Evolutionary conservation across 1,140 invertebrate species (phyloP).

Genomic region (Drosophila insularis): DNA sequence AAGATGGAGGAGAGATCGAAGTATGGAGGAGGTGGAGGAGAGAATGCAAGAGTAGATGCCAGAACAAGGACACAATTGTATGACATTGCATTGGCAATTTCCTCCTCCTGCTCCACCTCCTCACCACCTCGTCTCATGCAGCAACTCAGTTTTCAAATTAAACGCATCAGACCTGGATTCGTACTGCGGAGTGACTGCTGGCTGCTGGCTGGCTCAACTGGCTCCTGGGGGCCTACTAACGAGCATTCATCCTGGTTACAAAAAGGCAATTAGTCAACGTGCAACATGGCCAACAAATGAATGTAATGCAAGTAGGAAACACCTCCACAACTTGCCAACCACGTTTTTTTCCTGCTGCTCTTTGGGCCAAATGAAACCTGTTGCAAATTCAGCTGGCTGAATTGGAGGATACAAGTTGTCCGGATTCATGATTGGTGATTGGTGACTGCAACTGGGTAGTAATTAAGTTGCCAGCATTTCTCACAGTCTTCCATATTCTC

Average conservation of each 20-base stretch:
- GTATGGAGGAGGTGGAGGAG: no score
- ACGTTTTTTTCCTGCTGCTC: background rate
- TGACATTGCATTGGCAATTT: background rate
- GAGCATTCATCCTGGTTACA: conserved; percentile 27
- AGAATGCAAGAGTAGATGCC: background rate
- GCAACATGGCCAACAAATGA: conserved; percentile 15
- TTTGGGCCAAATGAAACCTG: background rate
- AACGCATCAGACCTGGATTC: conserved; percentile 21
- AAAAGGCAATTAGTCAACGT: conserved; percentile 52
- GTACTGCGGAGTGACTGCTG: background rate
- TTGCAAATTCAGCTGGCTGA: conserved; percentile 17
- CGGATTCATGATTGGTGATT: conserved; percentile 8
- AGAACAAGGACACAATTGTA: conserved; percentile 5
- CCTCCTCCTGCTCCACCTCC: no score
- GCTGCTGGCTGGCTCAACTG: conserved; percentile 2
- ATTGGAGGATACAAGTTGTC: conserved; percentile 53
- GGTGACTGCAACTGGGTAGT: background rate
- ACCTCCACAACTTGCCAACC: background rate
- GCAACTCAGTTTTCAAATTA: conserved; percentile 43
- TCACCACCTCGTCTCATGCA: background rate
- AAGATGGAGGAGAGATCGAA: no score
- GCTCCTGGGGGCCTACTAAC: conserved; percentile 31
- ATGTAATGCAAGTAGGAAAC: conserved; percentile 7
- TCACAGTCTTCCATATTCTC: background rate
- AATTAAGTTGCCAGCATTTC: conserved; percentile 1